A percentile compares a stretch with the other conserved stretches of the same genome.
Evolutionary conservation across 2,113 vertebrate species (phyloP).

Genomic region (Saguinus midas): DNA sequence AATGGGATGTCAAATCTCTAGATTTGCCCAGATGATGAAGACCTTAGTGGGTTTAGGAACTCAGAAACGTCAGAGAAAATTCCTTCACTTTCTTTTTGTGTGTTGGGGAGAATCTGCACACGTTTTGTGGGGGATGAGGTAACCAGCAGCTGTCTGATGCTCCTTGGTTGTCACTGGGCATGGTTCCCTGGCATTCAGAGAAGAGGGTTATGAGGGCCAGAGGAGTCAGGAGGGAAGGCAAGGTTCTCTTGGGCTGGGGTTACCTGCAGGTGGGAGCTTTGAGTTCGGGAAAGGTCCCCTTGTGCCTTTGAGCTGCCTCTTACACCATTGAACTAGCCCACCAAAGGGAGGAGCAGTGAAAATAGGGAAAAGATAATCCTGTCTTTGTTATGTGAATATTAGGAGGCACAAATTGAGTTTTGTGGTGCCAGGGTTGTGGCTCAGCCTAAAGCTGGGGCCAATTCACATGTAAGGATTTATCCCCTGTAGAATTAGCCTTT

Average conservation of each 20-base stretch:
- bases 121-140: too few species aligned
- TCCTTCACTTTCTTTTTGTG: background rate
- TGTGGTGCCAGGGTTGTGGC: background rate
- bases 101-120: background rate
- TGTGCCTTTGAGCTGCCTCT: background rate
- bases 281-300: background rate
- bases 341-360: background rate
- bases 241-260: accelerated
- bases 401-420: background rate
- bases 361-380: background rate
- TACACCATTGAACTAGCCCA: background rate
- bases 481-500: background rate
- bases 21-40: background rate
- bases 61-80: background rate
- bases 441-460: background rate
- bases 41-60: background rate
- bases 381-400: accelerated
- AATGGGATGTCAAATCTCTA: background rate
- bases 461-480: background rate
- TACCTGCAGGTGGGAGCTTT: accelerated
- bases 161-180: background rate
- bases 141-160: too few species aligned
- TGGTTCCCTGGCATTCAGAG: background rate
- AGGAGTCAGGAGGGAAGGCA: background rate
- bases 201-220: background rate